Evolutionary conservation across 2,888 invertebrate genomes (phyloP), one percentile per base, ranked within the genome.

Genomic region (Hyposoter didymator): DNA sequence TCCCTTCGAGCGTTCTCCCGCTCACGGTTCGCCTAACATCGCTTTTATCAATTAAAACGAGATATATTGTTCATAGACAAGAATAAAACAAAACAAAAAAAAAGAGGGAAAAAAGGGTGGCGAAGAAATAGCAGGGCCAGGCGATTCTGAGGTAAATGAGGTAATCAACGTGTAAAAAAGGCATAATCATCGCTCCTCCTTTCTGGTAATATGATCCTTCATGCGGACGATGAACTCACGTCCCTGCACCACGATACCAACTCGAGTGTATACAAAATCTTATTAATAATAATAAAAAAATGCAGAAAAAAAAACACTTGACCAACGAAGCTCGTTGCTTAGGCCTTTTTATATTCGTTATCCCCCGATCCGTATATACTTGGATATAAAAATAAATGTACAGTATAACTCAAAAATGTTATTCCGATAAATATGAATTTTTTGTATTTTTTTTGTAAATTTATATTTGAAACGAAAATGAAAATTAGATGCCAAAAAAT

Each of bases 21-120:
- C 19, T 52, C 70, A 62, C 84, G 84, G 62, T 82, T 84, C 74
- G 66, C 28, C 74, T 22, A 62, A 67, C 78, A 84, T 78, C 73
- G 62, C 81, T 82, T 70, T 74, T 67, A 70, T 62, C 72, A 32
- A 47, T 67, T 47, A 73, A 22, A 76, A 39, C n/a, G 39, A 72
- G 64, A 72, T n/a, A 66, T 76, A 35, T 55, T 45, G 66, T 66
- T 52, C 43, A 52, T 52, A 72, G 8, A n/a, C 19, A 19, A 22
- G 28, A 22, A 52, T 14, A 47, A n/a, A 32, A 19, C 45, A 52
- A 47, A 55, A 35, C 35, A 55, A 17, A 74, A 55, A 17, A 74
- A 43, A n/a, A 43, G 35, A 80, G 49, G 35, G 17, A 43, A 28
- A 45, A 39, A 62, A 69, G 14, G 14, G 32, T 32, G 52, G 49